Conservation (phyloP, 2,888 invertebrate genomes). For the Macroteleia sp. region DNA sequence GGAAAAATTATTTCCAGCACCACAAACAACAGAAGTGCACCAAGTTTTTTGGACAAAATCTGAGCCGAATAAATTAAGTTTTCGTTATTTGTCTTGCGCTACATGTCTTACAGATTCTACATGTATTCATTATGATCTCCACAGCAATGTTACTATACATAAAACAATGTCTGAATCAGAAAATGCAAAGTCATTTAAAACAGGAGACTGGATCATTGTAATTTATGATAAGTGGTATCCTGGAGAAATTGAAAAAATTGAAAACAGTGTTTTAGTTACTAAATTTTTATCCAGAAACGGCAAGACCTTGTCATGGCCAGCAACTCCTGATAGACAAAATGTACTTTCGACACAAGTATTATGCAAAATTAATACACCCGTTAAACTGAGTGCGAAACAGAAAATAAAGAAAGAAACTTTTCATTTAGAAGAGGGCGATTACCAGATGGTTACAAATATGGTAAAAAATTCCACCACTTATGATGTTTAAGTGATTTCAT, state of each 20-base stretch:
- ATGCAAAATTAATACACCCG: too few species aligned
- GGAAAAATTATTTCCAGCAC: background rate
- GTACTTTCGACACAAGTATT: too few species aligned
- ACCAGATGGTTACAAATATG: too few species aligned
- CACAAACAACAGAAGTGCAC: background rate
- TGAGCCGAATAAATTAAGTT: background rate
- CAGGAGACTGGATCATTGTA: slow-evolving; percentile 5
- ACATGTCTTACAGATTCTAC: background rate
- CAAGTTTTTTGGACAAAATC: background rate
- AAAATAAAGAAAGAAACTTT: too few species aligned
- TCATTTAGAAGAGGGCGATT: too few species aligned
- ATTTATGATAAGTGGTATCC: slow-evolving; percentile 14
- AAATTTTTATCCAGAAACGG: slow-evolving; percentile 8
- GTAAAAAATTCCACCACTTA: too few species aligned
- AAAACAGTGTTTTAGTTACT: background rate
- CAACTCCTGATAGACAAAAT: slow-evolving; percentile 2
- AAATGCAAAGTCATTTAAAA: too few species aligned
- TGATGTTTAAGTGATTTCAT: too few species aligned
- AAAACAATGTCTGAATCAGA: too few species aligned
- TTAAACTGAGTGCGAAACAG: too few species aligned
- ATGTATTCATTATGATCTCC: too few species aligned
- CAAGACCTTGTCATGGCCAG: slow-evolving; percentile 8
- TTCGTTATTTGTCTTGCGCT: slow-evolving; percentile 3
- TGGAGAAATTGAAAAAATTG: slow-evolving; percentile 2
- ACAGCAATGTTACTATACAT: too few species aligned